Conservation (phyloP, 2,113 vertebrate genomes). For the Martes martes region DNA sequence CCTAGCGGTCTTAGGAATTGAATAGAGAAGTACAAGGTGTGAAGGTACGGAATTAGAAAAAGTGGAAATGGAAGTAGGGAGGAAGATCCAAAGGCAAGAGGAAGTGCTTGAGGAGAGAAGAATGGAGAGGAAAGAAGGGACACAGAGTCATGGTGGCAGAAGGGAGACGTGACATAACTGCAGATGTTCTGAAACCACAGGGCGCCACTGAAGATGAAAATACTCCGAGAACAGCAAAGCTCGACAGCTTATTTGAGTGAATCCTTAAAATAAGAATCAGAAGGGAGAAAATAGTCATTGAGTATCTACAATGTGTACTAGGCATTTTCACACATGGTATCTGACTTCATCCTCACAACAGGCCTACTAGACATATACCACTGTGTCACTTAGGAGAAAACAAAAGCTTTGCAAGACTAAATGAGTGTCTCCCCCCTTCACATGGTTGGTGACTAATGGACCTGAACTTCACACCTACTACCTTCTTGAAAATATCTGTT, state of each 20-base stretch:
- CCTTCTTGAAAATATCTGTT: not conserved
- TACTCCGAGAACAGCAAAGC: not conserved
- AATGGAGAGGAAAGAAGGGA: not conserved
- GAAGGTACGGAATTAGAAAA: not conserved
- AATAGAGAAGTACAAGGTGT: not conserved
- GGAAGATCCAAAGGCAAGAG: not conserved
- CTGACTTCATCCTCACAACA: not conserved
- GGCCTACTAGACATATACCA: not conserved
- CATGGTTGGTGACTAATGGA: not conserved
- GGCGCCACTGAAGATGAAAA: not conserved
- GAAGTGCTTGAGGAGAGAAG: not conserved
- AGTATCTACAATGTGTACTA: not conserved
- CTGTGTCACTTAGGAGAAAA: constrained; percentile 10
- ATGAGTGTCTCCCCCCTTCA: not conserved
- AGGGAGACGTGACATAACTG: not conserved
- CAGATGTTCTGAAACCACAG: not conserved
- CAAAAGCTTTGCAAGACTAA: not conserved
- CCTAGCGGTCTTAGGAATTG: not conserved
- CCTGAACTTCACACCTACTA: not conserved
- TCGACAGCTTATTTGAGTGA: not conserved
- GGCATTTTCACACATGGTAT: not conserved
- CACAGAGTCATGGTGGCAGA: not conserved
- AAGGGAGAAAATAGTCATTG: not conserved
- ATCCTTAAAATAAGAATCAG: not conserved
- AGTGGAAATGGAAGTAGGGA: not conserved